Base-by-base conservation (phyloP, 2,888 invertebrate species). In the Lithosia quadra region DNA sequence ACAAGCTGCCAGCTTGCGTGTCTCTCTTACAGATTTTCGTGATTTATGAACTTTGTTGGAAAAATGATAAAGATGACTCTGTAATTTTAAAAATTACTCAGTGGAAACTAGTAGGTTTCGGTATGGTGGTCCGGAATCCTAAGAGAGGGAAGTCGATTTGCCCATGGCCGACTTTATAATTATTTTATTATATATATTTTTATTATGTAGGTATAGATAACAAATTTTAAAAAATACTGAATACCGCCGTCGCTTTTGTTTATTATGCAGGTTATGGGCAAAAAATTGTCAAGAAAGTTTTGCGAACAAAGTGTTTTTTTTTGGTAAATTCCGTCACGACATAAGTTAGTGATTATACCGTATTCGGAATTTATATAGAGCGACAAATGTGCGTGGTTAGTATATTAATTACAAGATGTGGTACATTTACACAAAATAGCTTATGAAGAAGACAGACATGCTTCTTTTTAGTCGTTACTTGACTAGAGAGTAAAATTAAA, bases 401-500 rank as follows among this genome's bases (percentile, higher is more conserved):
- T 73, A 68, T 49, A 69, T 73, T 71, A 66, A 68, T 65, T 71
- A 68, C 67, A 68, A 60, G 43, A 24, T 39, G 21, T 66, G 58
- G 18, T 18, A 7, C 18, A 43, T 43, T 7, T 28, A 75, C 69
- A 61, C 58, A 59, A 61, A 69, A 60, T 24, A 33, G 34, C 43
- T 36, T 70, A 76, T 68, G 68, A 67, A 22, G 63, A 80, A 65
- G 66, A 67, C 68, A 76, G 33, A 21, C 59, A 55, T 34, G 36
- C 58, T 67, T 43, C 65, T 59, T 58, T 69, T 65, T 71, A 69
- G 77, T 71, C 69, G 69, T 66, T 61, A 72, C 63, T 67, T 81
- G 81, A 79, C 81, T 79, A 79, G 79, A 78, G 39, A 76, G 33
- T 76, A 67, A 68, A 71, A 67, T 78, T 28, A 28, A 28, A 28